Evolutionary conservation across 2,797 vertebrate genomes (phyloP).

Genomic region (Catostomus latipinnis): DNA sequence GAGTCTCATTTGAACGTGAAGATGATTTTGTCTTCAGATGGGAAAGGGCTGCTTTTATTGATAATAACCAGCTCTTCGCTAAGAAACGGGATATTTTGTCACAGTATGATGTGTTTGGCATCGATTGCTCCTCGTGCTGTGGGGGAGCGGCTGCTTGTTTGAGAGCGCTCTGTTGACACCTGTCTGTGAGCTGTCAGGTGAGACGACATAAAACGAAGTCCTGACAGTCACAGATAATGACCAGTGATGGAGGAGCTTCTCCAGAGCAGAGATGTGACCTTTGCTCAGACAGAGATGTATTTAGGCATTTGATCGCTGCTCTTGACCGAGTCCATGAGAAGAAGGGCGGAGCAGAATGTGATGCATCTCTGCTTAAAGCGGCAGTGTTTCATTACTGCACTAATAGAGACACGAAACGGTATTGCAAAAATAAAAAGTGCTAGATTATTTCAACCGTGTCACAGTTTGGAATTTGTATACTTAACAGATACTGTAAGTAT

Average conservation of each 20-base stretch:
- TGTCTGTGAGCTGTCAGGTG: slow-evolving; percentile 64
- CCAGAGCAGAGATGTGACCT: slow-evolving; percentile 55
- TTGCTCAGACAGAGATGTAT: slow-evolving; percentile 39
- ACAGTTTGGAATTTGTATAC: too few species aligned
- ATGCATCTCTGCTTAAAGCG: background rate
- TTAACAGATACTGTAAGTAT: too few species aligned
- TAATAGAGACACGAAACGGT: background rate
- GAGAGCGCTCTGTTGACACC: slow-evolving; percentile 51
- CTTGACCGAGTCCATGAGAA: background rate
- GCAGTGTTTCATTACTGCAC: background rate
- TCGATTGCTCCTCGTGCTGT: slow-evolving; percentile 60
- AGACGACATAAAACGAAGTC: slow-evolving; percentile 69
- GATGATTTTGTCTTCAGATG: slow-evolving; percentile 42
- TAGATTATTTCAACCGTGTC: background rate
- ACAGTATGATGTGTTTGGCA: slow-evolving; percentile 59
- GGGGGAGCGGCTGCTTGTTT: slow-evolving; percentile 59
- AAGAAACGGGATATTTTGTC: slow-evolving; percentile 63
- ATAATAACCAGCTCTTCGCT: slow-evolving; percentile 40
- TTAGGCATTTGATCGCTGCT: slow-evolving; percentile 23
- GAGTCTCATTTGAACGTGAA: slow-evolving; percentile 70
- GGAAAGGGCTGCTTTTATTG: background rate
- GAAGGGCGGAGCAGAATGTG: background rate
- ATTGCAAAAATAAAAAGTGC: background rate
- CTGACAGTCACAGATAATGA: slow-evolving; percentile 71
- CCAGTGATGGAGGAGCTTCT: slow-evolving; percentile 51